Conservation (phyloP, 2,888 invertebrate species). For the Busseola fusca region DNA sequence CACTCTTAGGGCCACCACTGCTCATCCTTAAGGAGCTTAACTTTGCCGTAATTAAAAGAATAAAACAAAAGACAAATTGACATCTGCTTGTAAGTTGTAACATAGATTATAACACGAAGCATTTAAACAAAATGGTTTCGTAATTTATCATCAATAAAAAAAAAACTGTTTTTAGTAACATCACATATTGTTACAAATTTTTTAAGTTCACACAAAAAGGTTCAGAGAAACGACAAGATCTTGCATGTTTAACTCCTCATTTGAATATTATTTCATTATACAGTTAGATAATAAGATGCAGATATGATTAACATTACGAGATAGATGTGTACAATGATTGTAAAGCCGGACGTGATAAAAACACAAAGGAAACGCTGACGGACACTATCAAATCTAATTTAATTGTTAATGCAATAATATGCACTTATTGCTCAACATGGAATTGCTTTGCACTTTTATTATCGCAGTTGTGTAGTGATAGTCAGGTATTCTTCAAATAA, state of each 20-base stretch:
- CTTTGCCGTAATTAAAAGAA: background rate
- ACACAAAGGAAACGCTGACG: conserved; percentile 39
- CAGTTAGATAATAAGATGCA: conserved; percentile 48
- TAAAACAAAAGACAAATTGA: background rate
- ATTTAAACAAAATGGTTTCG: conserved; percentile 4
- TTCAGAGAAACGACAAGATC: conserved; percentile 47
- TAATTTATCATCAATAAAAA: conserved; percentile 31
- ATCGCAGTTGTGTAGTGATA: background rate
- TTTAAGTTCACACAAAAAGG: conserved; percentile 24
- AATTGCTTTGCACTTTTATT: background rate
- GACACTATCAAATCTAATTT: conserved; percentile 16
- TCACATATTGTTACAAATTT: conserved; percentile 26
- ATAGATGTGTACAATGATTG: conserved; percentile 41
- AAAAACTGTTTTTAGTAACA: conserved; percentile 8
- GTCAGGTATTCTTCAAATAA: background rate
- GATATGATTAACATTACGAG: conserved; percentile 47
- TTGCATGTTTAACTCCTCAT: conserved; percentile 54
- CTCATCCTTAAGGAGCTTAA: background rate
- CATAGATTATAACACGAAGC: background rate
- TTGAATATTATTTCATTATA: conserved; percentile 53
- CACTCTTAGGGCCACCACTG: background rate
- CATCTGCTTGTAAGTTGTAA: background rate
- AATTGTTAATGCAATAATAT: conserved; percentile 16
- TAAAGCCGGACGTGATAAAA: conserved; percentile 47
- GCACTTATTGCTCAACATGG: background rate